These are phyloP conservation scores for Watsonalla cultraria DNA, from an alignment of 2,888 invertebrate genomes.

Conservation along the genomic window DNA sequence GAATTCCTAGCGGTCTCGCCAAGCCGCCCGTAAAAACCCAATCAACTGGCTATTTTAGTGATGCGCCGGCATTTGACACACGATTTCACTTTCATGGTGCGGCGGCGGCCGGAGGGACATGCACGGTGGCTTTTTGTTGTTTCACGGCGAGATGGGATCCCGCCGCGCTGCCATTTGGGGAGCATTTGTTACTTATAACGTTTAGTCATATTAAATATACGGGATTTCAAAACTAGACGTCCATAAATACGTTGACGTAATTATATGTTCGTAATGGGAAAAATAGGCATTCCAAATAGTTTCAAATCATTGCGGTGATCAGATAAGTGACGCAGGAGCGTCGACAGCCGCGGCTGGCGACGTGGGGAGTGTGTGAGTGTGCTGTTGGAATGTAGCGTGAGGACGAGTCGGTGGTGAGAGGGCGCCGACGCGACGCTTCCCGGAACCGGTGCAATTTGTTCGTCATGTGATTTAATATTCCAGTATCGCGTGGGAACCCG, in stretches of 20 bases:
- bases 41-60: constrained; percentile 58
- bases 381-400: too few species aligned
- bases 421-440: too few species aligned
- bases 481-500: constrained; percentile 23
- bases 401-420: too few species aligned
- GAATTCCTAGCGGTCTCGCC: constrained; percentile 62
- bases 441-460: constrained; percentile 26
- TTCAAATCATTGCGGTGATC: too few species aligned
- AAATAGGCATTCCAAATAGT: too few species aligned
- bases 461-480: constrained; percentile 54
- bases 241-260: not conserved
- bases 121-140: not conserved
- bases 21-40: constrained; percentile 63
- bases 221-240: not conserved
- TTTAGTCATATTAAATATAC: not conserved
- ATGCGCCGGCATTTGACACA: constrained; percentile 57
- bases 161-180: not conserved
- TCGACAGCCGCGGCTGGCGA: too few species aligned
- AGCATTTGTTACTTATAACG: not conserved
- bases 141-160: not conserved
- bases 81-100: constrained; percentile 45
- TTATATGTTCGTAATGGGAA: too few species aligned
- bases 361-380: too few species aligned
- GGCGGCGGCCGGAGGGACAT: not conserved
- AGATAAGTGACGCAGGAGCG: too few species aligned